phyloP scores from a whole-genome alignment of 2,888 invertebrate species.

The Pyrochroa serraticornis region DNA sequence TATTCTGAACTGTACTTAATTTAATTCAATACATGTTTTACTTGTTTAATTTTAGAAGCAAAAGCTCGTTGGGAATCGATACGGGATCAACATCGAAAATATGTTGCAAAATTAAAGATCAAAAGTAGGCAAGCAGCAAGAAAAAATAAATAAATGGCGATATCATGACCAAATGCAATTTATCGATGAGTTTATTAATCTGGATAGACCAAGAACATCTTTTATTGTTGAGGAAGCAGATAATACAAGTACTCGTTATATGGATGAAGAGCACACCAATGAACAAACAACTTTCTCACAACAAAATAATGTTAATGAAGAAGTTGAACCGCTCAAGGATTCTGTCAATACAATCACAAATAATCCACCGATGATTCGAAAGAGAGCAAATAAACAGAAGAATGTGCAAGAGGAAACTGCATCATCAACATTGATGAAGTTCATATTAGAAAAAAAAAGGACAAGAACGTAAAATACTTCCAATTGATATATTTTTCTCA shows the following conservation, averaged over 20 bases:
- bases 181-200: not conserved
- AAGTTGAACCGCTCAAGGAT: no score
- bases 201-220: no score
- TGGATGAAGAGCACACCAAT: not conserved
- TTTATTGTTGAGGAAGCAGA: conserved; percentile 6
- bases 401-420: not conserved
- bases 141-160: conserved; percentile 8
- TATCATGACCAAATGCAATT: conserved; percentile 11
- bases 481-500: conserved; percentile 13
- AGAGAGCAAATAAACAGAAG: not conserved
- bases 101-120: not conserved
- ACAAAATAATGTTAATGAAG: no score
- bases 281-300: not conserved
- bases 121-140: not conserved
- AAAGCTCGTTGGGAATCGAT: conserved; percentile 15
- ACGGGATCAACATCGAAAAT: conserved; percentile 14
- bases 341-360: not conserved
- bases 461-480: not conserved
- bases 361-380: not conserved
- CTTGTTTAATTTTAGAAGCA: conserved; percentile 1
- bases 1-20: not conserved
- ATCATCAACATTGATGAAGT: conserved; percentile 1
- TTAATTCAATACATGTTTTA: conserved; percentile 4
- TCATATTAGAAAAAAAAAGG: not conserved
- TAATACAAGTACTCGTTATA: not conserved